Conservation (phyloP, 2,888 invertebrate species). For the Caenorhabditis japonica region DNA sequence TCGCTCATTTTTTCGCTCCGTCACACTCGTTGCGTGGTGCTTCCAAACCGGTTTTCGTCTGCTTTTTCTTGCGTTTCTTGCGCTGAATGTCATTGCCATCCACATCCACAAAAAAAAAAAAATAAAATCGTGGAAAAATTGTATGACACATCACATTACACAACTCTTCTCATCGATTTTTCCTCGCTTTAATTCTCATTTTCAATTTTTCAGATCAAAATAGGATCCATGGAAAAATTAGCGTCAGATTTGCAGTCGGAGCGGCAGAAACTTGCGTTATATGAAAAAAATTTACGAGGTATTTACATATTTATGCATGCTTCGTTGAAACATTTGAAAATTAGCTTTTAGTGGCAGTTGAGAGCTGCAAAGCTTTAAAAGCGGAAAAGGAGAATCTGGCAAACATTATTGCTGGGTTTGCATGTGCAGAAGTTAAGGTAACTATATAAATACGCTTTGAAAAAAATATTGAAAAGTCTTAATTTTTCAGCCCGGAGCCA, state of each 20-base stretch:
- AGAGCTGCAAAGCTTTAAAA: constrained; percentile 48
- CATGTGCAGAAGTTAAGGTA: constrained; percentile 45
- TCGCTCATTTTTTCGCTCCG: constrained; percentile 8
- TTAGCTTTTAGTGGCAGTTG: constrained; percentile 36
- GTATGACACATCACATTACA: constrained; percentile 11
- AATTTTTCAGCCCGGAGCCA: constrained; percentile 28
- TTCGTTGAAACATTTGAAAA: neutral
- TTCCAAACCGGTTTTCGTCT: constrained; percentile 39
- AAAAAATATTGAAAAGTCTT: neutral
- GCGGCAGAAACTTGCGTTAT: constrained; percentile 47
- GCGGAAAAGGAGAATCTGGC: constrained; percentile 47
- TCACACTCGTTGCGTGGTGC: constrained; percentile 24
- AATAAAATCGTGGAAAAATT: constrained; percentile 26
- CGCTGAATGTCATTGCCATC: constrained; percentile 9
- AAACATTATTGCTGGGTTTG: constrained; percentile 47
- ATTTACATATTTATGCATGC: neutral
- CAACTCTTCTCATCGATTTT: constrained; percentile 1
- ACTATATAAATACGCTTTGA: too few relatives aligned
- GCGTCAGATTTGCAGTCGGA: constrained; percentile 34
- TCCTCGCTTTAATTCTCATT: neutral
- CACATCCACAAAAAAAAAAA: constrained; percentile 33
- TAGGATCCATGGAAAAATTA: constrained; percentile 31
- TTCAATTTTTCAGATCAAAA: constrained; percentile 4
- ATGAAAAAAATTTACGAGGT: constrained; percentile 51
- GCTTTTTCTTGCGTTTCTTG: constrained; percentile 7